A percentile compares a stretch with the other conserved stretches of the same genome.
These are phyloP conservation scores for Ptilorrhoa leucosticta DNA, from an alignment of 2,113 vertebrate genomes.

Conservation along the genomic window DNA sequence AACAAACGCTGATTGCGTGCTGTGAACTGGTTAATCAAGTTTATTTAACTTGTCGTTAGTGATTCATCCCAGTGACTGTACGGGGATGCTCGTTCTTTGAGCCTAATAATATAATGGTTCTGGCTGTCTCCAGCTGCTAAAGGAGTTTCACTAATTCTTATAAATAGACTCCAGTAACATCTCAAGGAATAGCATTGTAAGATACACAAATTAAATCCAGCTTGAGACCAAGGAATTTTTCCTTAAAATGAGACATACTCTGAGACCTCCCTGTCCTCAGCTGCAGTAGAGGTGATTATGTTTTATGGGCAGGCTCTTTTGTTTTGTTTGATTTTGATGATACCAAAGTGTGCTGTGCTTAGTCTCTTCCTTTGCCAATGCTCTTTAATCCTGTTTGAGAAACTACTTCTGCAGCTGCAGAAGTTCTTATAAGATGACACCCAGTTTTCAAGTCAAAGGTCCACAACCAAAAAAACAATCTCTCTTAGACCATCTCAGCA, in stretches of 20 bases:
- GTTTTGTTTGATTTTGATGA: neutral
- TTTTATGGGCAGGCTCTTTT: neutral
- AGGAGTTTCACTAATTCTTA: neutral
- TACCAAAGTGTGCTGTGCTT: neutral
- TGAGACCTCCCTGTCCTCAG: neutral
- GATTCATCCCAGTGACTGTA: conserved; percentile 36
- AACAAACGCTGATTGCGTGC: neutral
- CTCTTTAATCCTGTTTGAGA: neutral
- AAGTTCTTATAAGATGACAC: neutral
- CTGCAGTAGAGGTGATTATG: neutral
- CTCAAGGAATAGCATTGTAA: neutral
- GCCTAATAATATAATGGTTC: neutral
- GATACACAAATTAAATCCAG: neutral
- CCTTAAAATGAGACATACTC: neutral
- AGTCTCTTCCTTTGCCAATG: neutral
- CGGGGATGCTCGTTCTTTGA: neutral
- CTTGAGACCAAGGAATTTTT: neutral
- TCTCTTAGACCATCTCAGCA: neutral
- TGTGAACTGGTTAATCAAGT: conserved; percentile 46
- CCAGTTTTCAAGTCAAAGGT: neutral
- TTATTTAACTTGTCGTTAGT: conserved; percentile 16
- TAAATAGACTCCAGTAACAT: neutral
- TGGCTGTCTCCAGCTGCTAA: neutral
- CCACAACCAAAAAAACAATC: neutral
- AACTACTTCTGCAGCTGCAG: neutral